Evolutionary conservation across 2,888 invertebrate species (phyloP).

Genomic region (Slavum lentiscoides): DNA sequence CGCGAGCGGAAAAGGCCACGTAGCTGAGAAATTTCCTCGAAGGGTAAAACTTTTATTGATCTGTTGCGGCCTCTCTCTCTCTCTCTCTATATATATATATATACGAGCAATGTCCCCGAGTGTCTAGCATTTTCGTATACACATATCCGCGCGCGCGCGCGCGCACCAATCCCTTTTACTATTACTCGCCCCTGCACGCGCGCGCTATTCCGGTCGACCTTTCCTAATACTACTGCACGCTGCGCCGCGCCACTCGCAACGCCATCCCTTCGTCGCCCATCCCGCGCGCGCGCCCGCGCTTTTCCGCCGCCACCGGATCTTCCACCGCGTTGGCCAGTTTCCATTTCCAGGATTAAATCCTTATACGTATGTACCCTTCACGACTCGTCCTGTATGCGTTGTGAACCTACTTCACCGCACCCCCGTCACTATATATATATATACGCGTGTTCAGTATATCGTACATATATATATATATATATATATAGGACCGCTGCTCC

Average conservation of each 20-base stretch:
- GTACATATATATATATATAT: no score
- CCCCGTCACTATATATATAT: no score
- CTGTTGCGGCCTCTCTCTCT: slow-evolving; percentile 36
- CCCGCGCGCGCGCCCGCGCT: background rate
- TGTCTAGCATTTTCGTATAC: slow-evolving; percentile 47
- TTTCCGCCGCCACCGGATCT: background rate
- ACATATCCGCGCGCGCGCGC: background rate
- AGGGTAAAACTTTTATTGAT: slow-evolving; percentile 55
- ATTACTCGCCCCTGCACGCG: slow-evolving; percentile 27
- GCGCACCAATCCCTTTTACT: slow-evolving; percentile 32
- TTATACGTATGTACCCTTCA: background rate
- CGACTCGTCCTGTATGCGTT: background rate
- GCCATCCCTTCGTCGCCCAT: no score
- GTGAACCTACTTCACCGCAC: background rate
- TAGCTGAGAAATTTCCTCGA: slow-evolving; percentile 61
- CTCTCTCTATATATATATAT: background rate
- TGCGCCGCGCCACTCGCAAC: background rate
- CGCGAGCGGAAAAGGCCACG: slow-evolving; percentile 21
- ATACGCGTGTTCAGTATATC: no score
- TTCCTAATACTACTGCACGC: no score
- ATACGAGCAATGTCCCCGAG: slow-evolving; percentile 31
- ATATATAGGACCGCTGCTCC: no score
- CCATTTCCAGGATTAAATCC: slow-evolving; percentile 52
- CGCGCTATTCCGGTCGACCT: background rate
- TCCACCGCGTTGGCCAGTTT: slow-evolving; percentile 51